phyloP scores from a whole-genome alignment of 1,140 invertebrate genomes.

The Harpegnathos saltator region DNA sequence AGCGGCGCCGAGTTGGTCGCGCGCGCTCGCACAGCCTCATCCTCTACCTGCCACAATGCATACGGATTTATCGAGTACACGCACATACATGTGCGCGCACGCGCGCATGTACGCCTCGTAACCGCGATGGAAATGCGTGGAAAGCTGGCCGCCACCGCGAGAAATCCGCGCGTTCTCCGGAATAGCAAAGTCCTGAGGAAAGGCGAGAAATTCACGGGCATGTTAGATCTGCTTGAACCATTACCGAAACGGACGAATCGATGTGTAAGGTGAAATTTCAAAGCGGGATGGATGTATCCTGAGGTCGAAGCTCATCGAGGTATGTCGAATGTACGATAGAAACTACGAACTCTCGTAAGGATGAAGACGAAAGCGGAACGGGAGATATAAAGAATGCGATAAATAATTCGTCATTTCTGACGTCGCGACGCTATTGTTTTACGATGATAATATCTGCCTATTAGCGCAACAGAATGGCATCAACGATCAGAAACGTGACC shows the following conservation, averaged over 20 bases:
- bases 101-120: not conserved
- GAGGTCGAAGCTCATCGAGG: no score
- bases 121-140: slow-evolving; percentile 43
- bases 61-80: no score
- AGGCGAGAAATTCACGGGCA: slow-evolving; percentile 14
- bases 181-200: slow-evolving; percentile 10
- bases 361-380: no score
- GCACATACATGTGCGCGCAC: not conserved
- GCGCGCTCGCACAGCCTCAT: slow-evolving; percentile 11
- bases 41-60: not conserved
- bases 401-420: not conserved
- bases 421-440: not conserved
- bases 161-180: slow-evolving; percentile 31
- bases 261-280: no score
- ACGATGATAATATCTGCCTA: not conserved
- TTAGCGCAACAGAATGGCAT: not conserved
- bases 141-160: slow-evolving; percentile 48
- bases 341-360: no score
- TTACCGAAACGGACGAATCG: no score
- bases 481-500: not conserved
- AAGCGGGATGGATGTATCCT: no score
- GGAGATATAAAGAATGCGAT: no score
- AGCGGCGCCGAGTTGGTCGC: slow-evolving; percentile 25
- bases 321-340: no score
- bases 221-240: no score